Conservation (phyloP, 2,797 vertebrate species). For the Alectoris magna region DNA sequence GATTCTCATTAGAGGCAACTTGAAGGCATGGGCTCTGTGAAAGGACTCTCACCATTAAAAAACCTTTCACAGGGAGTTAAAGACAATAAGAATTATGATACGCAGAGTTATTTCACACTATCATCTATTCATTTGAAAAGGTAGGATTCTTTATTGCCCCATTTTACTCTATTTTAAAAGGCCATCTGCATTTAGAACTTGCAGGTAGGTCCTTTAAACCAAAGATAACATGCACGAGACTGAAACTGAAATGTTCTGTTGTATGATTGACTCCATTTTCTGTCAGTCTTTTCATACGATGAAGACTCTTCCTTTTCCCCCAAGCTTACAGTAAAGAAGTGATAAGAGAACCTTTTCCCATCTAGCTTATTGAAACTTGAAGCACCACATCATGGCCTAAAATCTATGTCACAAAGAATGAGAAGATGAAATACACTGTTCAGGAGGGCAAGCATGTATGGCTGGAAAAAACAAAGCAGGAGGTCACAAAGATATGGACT, state of each 20-base stretch:
- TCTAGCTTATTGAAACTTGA: not conserved
- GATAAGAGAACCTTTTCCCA: not conserved
- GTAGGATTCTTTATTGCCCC: not conserved
- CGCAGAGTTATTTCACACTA: not conserved
- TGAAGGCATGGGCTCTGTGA: not conserved
- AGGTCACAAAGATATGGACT: not conserved
- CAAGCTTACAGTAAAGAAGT: not conserved
- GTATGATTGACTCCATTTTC: not conserved
- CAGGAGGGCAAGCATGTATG: not conserved
- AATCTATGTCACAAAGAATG: not conserved
- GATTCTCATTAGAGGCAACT: rapidly evolving
- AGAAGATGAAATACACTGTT: not conserved
- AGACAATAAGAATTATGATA: not conserved
- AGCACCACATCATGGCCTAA: not conserved
- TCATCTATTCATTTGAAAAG: not conserved
- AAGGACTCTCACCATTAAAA: not conserved
- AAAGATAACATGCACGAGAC: not conserved
- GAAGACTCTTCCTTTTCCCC: not conserved
- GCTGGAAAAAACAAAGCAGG: not conserved
- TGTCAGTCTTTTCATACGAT: not conserved
- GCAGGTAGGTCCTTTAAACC: not conserved
- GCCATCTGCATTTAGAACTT: not conserved
- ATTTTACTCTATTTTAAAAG: not conserved
- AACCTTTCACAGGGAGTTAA: not conserved
- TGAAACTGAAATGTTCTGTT: not conserved